A percentile compares a stretch with the other conserved stretches of the same genome.
Evolutionary conservation across 2,888 invertebrate species (phyloP).

Genomic region (Seira sanloemensis): DNA sequence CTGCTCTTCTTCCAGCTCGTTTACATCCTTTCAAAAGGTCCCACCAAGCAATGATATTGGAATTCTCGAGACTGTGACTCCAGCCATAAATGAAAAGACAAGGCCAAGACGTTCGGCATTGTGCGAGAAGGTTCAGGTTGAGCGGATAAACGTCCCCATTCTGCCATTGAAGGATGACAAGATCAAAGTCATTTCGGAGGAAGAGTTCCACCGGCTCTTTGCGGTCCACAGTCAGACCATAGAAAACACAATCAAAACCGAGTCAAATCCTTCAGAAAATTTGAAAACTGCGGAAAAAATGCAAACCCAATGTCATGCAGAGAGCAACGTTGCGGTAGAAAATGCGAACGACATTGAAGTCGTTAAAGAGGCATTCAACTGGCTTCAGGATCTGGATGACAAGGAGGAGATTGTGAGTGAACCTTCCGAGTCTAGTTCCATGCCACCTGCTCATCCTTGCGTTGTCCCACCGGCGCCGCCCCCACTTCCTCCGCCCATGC

Average conservation of each 20-base stretch:
- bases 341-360: background rate
- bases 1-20: slow-evolving; percentile 27
- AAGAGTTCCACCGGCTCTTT: too few species aligned
- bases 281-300: background rate
- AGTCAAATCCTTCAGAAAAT: background rate
- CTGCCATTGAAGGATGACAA: too few species aligned
- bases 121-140: slow-evolving; percentile 17
- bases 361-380: slow-evolving; percentile 14
- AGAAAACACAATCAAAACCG: too few species aligned
- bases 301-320: too few species aligned
- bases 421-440: too few species aligned
- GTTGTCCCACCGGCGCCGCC: slow-evolving; percentile 20
- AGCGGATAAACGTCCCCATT: slow-evolving; percentile 31
- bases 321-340: too few species aligned
- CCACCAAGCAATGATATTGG: too few species aligned
- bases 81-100: slow-evolving; percentile 18
- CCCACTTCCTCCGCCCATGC: slow-evolving; percentile 28
- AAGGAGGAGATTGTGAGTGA: background rate
- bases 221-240: too few species aligned
- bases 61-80: too few species aligned
- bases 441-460: background rate
- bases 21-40: slow-evolving; percentile 33
- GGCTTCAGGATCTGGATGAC: too few species aligned
- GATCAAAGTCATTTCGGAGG: too few species aligned
- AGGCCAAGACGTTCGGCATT: slow-evolving; percentile 29